These are phyloP conservation scores for Pterocles orientalis DNA, from an alignment of 2,113 vertebrate species.

Conservation along the genomic window DNA sequence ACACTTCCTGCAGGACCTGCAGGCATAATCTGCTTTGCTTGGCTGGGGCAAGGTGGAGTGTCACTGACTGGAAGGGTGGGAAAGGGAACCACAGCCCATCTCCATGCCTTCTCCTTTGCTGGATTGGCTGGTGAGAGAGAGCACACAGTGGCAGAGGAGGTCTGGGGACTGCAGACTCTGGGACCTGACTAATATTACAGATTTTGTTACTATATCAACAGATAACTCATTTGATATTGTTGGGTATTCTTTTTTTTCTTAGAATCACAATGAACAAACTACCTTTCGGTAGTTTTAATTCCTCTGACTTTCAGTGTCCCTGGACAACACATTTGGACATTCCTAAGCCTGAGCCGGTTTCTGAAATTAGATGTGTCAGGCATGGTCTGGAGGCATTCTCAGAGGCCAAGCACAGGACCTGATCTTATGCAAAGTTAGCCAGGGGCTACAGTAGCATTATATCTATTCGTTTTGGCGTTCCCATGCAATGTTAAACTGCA, in stretches of 20 bases:
- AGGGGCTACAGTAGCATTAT: not conserved
- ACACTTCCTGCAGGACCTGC: not conserved
- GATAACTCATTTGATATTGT: not conserved
- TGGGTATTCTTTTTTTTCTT: not conserved
- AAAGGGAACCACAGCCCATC: not conserved
- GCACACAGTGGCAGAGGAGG: not conserved
- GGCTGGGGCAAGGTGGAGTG: not conserved
- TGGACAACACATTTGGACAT: not conserved
- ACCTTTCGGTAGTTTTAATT: not conserved
- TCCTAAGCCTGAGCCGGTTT: not conserved
- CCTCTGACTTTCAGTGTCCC: not conserved
- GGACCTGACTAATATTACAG: not conserved
- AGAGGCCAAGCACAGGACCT: not conserved
- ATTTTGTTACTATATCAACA: not conserved
- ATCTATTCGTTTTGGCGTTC: not conserved
- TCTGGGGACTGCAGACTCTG: not conserved
- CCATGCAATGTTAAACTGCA: not conserved
- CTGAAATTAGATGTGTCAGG: not conserved
- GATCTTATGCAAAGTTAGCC: not conserved
- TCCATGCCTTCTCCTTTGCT: not conserved
- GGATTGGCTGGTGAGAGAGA: not conserved
- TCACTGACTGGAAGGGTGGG: not conserved
- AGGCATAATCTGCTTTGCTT: not conserved
- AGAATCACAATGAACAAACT: not conserved
- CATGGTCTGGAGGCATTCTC: not conserved